Evolutionary conservation across 2,888 invertebrate genomes (phyloP).

Genomic region (Eupelmus urozonus): DNA sequence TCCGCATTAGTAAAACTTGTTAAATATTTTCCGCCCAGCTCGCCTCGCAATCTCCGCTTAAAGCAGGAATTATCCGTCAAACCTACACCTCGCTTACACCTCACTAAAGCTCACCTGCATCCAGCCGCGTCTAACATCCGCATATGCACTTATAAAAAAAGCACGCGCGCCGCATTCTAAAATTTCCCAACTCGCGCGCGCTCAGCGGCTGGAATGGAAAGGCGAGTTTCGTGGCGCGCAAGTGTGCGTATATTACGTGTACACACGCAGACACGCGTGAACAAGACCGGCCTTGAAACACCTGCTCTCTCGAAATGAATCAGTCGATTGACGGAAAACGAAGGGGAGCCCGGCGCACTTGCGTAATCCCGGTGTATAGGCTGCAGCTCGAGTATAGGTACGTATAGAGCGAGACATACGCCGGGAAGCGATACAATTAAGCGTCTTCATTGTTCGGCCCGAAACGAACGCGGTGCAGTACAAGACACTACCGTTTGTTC

Average conservation of each 20-base stretch:
- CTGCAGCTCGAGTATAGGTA: slow-evolving; percentile 57
- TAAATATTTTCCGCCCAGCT: no score
- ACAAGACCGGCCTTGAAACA: slow-evolving; percentile 62
- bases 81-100: background rate
- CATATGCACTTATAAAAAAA: no score
- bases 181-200: slow-evolving; percentile 42
- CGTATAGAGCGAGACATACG: no score
- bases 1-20: no score
- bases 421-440: slow-evolving; percentile 66
- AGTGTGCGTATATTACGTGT: background rate
- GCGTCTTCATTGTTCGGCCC: slow-evolving; percentile 63
- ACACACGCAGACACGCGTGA: slow-evolving; percentile 49
- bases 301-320: slow-evolving; percentile 60
- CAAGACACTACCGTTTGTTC: slow-evolving; percentile 29
- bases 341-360: slow-evolving; percentile 56
- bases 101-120: background rate
- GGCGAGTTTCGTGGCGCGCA: background rate
- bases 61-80: background rate
- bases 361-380: slow-evolving; percentile 59
- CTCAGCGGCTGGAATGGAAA: slow-evolving; percentile 37
- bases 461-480: background rate
- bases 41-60: no score
- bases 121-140: no score
- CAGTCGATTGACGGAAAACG: slow-evolving; percentile 55
- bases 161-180: slow-evolving; percentile 16